Evolutionary conservation across 2,797 vertebrate genomes (phyloP).

Genomic region (Mormyrus proboscirostris): DNA sequence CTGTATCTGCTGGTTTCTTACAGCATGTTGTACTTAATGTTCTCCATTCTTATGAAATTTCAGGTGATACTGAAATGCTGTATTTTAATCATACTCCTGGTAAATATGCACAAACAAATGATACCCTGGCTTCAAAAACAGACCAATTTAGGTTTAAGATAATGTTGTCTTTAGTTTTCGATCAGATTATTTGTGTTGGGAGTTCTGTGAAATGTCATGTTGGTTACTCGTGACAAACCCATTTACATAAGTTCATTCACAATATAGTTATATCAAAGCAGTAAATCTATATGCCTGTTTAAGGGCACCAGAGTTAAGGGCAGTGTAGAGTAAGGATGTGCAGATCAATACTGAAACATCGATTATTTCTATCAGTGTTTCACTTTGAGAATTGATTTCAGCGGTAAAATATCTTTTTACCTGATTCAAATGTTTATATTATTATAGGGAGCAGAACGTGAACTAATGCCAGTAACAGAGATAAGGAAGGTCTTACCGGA

Average conservation of each 20-base stretch:
- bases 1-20: background rate
- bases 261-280: background rate
- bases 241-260: background rate
- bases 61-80: background rate
- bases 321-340: background rate
- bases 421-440: background rate
- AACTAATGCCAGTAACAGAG: background rate
- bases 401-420: background rate
- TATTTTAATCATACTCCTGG: background rate
- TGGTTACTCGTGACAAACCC: background rate
- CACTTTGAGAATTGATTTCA: background rate
- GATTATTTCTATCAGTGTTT: background rate
- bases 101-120: background rate
- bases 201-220: background rate
- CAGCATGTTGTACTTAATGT: background rate
- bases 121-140: background rate
- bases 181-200: background rate
- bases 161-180: background rate
- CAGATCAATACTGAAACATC: background rate
- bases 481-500: background rate
- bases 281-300: background rate
- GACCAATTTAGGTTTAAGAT: background rate
- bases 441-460: background rate
- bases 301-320: background rate
- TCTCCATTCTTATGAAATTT: background rate